phyloP scores from a whole-genome alignment of 2,797 vertebrate genomes.

The Scomberomorus guttatus region DNA sequence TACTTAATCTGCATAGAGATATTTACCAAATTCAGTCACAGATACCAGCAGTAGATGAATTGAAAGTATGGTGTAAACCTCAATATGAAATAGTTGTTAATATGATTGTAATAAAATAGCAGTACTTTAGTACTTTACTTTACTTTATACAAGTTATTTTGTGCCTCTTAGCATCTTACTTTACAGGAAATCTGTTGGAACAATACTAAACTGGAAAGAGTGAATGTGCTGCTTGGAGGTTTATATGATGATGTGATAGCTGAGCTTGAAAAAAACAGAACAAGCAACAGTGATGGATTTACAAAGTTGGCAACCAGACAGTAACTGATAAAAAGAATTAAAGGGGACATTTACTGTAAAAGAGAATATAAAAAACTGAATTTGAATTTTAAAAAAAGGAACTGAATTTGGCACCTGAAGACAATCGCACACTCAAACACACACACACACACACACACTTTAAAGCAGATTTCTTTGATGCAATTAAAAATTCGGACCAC shows the following conservation, averaged over 20 bases:
- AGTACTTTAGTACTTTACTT: too few species aligned
- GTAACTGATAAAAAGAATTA: slow-evolving; percentile 1
- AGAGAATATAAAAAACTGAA: not conserved
- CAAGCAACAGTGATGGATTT: not conserved
- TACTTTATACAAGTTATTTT: too few species aligned
- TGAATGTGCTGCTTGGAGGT: not conserved
- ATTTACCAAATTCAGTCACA: not conserved
- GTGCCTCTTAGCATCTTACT: not conserved
- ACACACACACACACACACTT: not conserved
- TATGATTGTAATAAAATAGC: not conserved
- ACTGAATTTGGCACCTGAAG: not conserved
- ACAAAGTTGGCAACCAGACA: not conserved
- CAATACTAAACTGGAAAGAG: too few species aligned
- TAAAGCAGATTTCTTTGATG: slow-evolving; percentile 2
- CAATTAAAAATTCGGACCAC: slow-evolving; percentile 15
- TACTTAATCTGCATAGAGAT: not conserved
- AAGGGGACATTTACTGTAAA: not conserved
- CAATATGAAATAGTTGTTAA: slow-evolving; percentile 26
- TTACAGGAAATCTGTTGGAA: too few species aligned
- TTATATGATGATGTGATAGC: not conserved
- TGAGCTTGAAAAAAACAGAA: not conserved
- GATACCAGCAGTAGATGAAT: not conserved
- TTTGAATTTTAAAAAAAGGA: too few species aligned
- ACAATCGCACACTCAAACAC: not conserved
- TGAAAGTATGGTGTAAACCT: not conserved